phyloP scores from a whole-genome alignment of 2,113 vertebrate genomes.

The Misgurnus mizolepis region DNA sequence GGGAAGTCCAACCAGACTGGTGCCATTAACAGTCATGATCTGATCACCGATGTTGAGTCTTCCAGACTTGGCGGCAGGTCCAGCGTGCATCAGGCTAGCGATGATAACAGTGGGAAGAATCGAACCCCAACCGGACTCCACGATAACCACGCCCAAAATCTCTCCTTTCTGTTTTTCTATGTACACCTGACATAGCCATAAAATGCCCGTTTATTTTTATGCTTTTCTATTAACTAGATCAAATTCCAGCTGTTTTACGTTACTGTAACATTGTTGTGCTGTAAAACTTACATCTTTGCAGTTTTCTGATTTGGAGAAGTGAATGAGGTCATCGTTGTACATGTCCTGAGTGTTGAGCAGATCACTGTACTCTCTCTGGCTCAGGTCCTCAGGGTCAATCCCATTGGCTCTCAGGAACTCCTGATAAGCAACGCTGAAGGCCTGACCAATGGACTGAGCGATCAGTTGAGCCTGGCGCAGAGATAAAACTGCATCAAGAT shows the following conservation, averaged over 20 bases:
- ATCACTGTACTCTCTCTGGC: conserved; percentile 97
- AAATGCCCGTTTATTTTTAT: background rate
- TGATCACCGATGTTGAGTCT: conserved; percentile 97
- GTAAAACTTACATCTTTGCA: conserved; percentile 88
- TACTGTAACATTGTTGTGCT: too few species aligned
- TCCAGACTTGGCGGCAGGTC: conserved; percentile 92
- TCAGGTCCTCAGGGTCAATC: conserved; percentile 95
- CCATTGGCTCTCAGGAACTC: conserved; percentile 96
- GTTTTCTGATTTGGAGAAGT: conserved; percentile 99
- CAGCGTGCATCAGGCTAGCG: conserved; percentile 96
- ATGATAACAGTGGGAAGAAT: conserved; percentile 98
- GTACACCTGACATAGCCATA: conserved; percentile 80
- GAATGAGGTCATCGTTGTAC: conserved; percentile 99
- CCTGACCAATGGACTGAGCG: conserved; percentile 96
- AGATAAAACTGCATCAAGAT: background rate
- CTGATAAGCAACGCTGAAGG: conserved; percentile 97
- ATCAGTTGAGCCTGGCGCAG: conserved; percentile 88
- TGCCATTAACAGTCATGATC: conserved; percentile 98
- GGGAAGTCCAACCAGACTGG: conserved; percentile 94
- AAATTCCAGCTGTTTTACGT: too few species aligned
- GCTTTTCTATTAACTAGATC: too few species aligned
- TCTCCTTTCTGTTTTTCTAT: conserved; percentile 98
- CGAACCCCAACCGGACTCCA: conserved; percentile 98
- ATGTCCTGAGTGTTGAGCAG: conserved; percentile 98
- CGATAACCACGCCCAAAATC: conserved; percentile 94